phyloP scores from a whole-genome alignment of 2,113 vertebrate genomes.

The Notothenia coriiceps region DNA sequence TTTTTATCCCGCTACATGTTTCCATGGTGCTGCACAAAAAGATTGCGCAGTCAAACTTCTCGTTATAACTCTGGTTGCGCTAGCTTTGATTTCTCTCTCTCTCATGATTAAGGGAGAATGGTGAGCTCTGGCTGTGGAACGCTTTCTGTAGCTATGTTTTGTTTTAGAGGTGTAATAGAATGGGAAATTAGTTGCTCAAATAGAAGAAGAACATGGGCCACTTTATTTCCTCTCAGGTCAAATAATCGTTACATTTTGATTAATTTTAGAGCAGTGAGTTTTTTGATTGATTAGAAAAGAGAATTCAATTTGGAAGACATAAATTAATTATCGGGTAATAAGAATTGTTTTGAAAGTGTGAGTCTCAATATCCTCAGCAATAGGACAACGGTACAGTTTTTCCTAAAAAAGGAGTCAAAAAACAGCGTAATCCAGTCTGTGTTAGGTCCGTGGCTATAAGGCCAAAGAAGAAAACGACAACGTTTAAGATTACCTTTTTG shows the following conservation, averaged over 20 bases:
- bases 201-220: neutral
- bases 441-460: too few relatives aligned
- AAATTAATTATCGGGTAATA: neutral
- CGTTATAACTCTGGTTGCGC: neutral
- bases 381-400: neutral
- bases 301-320: neutral
- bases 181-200: conserved; percentile 14
- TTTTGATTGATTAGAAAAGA: conserved; percentile 8
- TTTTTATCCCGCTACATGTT: conserved; percentile 29
- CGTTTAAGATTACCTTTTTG: too few relatives aligned
- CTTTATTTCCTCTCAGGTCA: conserved; percentile 12
- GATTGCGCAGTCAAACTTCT: conserved; percentile 17
- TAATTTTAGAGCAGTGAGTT: neutral
- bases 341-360: neutral
- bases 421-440: too few relatives aligned
- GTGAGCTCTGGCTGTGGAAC: neutral
- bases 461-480: too few relatives aligned
- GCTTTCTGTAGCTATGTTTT: neutral
- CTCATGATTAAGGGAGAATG: neutral
- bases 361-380: neutral
- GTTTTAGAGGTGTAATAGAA: conserved; percentile 20
- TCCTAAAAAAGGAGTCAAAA: too few relatives aligned
- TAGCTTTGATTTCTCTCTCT: conserved; percentile 1
- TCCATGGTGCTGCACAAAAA: conserved; percentile 6
- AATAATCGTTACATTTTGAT: conserved; percentile 1